A percentile compares a stretch with the other conserved stretches of the same genome.
Evolutionary conservation across 2,888 invertebrate species (phyloP).

Genomic region (Pristionchus entomophagus): DNA sequence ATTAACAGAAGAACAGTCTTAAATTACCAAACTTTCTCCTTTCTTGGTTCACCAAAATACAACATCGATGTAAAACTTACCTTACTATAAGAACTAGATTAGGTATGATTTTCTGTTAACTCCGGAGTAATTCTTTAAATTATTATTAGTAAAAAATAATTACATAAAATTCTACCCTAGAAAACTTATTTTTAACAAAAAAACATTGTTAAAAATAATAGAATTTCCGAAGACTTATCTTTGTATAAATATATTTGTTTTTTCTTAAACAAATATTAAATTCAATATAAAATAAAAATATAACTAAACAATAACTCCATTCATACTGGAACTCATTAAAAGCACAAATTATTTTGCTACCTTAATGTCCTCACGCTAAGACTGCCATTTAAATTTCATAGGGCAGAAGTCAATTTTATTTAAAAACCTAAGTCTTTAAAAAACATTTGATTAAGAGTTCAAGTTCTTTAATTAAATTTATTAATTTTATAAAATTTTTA

Average conservation of each 20-base stretch:
- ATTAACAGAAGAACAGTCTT: constrained; percentile 68
- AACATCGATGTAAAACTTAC: constrained; percentile 70
- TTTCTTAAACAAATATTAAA: constrained; percentile 65
- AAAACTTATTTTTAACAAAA: constrained; percentile 61
- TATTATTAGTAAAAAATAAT: constrained; percentile 64
- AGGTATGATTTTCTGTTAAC: constrained; percentile 72
- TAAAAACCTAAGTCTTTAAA: constrained; percentile 67
- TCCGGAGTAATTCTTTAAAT: constrained; percentile 70
- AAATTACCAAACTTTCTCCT: constrained; percentile 64
- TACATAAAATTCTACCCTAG: constrained; percentile 61
- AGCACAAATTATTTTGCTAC: constrained; percentile 88
- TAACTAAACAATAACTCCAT: constrained; percentile 77
- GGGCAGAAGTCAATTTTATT: constrained; percentile 84
- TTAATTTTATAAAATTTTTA: constrained; percentile 55
- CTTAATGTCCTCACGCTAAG: constrained; percentile 87
- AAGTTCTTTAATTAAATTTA: constrained; percentile 67
- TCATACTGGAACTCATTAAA: constrained; percentile 88
- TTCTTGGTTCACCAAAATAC: constrained; percentile 63
- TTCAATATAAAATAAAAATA: constrained; percentile 61
- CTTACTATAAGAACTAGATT: constrained; percentile 67
- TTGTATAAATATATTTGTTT: constrained; percentile 64
- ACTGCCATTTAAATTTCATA: constrained; percentile 86
- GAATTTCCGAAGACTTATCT: constrained; percentile 70
- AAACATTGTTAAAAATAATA: constrained; percentile 55
- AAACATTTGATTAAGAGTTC: constrained; percentile 75